Evolutionary conservation across 1,140 invertebrate genomes (phyloP), one percentile per base, ranked within the genome.

Genomic region (Pachypsylla venusta): DNA sequence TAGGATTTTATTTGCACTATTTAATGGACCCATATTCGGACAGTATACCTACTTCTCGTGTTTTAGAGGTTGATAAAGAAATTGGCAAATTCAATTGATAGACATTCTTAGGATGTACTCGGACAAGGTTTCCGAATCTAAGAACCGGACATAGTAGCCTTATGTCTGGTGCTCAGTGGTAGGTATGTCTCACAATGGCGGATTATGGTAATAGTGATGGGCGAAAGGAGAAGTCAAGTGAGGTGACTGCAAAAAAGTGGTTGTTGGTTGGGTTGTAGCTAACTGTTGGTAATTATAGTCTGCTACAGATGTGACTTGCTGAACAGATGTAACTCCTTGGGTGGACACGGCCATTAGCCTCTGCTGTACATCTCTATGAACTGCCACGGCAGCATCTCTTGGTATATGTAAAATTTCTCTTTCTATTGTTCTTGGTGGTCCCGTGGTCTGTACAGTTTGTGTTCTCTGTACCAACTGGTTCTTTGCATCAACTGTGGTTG

Each of bases 401-500:
- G n/a, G n/a, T n/a, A n/a, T n/a, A 10, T 16, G 30, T 16, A 35
- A 16, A 10, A 12, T 16, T 12, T 35, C 10, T 16, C 10, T 10
- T 3, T 48, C n/a, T 3, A 48, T n/a, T 19, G 16, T 22, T 22
- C 42, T n/a, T 3, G 42, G 42, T 19, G 42, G 42, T 3, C n/a
- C 22, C 7, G 7, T 48, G 30, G 10, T 35, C 42, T 48, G 42
- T 22, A 48, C 42, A n/a, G 42, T 48, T 22, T 48, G 42, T n/a
- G 42, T 5, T n/a, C 42, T 56, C n/a, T 56, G 53, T 22, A 53
- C 55, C 0, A 56, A 28, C 57, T 58, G 56, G 30, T 59, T 53
- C 14, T 55, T 39, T 27, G 53, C 48, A 2, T 28, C 57, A 28
- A 30, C 54, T 24, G 57, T 55, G 39, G 57, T 39, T 22, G 56